These are phyloP conservation scores for Apteryx mantelli DNA, from an alignment of 2,113 vertebrate species.

Conservation along the genomic window DNA sequence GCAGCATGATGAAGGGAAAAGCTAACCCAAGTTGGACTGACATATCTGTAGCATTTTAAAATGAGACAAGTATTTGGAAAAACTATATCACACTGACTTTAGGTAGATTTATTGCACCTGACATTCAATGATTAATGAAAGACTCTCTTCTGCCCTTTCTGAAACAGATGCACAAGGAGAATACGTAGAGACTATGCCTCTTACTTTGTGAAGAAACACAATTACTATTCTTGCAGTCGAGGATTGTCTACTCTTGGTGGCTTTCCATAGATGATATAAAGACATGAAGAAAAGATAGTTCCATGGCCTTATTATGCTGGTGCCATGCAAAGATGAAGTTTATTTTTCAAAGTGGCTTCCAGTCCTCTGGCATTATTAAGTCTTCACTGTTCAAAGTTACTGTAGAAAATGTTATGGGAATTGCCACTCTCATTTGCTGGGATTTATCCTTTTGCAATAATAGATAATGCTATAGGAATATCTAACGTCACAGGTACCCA, in stretches of 20 bases:
- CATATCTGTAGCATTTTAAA: conserved; percentile 39
- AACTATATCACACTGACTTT: conserved; percentile 49
- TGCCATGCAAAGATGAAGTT: not conserved
- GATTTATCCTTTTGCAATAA: too few species aligned
- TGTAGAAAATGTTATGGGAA: not conserved
- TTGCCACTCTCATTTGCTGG: not conserved
- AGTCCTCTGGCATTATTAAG: not conserved
- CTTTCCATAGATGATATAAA: not conserved
- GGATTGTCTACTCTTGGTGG: not conserved
- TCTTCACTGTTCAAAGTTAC: not conserved
- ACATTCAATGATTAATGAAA: conserved; percentile 42
- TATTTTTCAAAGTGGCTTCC: not conserved
- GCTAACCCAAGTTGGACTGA: not conserved
- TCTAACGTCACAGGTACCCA: not conserved
- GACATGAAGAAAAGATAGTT: not conserved
- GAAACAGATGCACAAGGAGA: conserved; percentile 12
- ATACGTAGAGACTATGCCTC: not conserved
- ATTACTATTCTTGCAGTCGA: not conserved
- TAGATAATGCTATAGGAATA: not conserved
- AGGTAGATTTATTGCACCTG: conserved; percentile 60
- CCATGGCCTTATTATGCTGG: not conserved
- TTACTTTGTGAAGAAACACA: not conserved
- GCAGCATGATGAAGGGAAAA: not conserved
- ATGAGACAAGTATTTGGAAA: not conserved
- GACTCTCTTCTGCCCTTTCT: conserved; percentile 13